A percentile compares a stretch with the other conserved stretches of the same genome.
phyloP scores from a whole-genome alignment of 2,113 vertebrate genomes.

The Bombycilla garrulus region DNA sequence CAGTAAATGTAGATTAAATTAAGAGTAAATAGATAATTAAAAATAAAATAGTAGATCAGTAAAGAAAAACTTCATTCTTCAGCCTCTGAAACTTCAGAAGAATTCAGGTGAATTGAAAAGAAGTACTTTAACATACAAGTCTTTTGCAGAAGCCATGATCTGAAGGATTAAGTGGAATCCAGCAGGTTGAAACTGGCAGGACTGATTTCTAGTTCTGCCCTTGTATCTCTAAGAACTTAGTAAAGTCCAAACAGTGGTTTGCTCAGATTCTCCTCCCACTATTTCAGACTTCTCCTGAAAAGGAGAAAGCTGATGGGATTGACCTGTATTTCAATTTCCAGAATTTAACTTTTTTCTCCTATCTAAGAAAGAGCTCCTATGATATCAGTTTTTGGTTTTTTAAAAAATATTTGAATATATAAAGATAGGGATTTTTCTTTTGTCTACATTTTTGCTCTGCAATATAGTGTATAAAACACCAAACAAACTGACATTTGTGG shows the following conservation, averaged over 20 bases:
- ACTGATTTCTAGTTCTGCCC: not conserved
- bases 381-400: not conserved
- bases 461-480: not conserved
- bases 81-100: not conserved
- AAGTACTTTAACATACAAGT: not conserved
- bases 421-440: not conserved
- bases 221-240: not conserved
- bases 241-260: not conserved
- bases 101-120: not conserved
- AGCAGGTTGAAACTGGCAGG: not conserved
- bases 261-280: not conserved
- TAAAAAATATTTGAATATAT: not conserved
- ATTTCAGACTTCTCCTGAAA: not conserved
- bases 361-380: not conserved
- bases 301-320: not conserved
- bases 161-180: not conserved
- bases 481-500: not conserved
- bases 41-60: not conserved
- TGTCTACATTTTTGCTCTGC: not conserved
- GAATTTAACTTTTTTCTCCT: not conserved
- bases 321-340: not conserved
- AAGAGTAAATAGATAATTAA: not conserved
- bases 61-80: not conserved
- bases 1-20: not conserved
- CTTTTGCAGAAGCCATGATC: not conserved